A percentile compares a stretch with the other conserved stretches of the same genome.
Evolutionary conservation across 2,888 invertebrate genomes (phyloP).

Genomic region (Keiferia lycopersicella): DNA sequence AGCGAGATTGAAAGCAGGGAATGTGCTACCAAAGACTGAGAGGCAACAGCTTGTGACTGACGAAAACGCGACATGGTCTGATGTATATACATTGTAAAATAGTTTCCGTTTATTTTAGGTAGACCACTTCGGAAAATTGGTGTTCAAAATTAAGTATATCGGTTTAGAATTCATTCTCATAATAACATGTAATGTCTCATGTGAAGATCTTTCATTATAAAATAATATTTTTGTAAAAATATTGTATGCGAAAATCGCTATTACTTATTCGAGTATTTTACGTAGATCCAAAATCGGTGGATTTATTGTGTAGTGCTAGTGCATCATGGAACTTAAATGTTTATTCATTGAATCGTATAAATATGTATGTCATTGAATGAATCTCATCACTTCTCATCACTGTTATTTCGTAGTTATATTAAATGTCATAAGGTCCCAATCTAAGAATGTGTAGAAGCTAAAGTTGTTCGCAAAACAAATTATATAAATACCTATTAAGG

Average conservation of each 20-base stretch:
- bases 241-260: constrained; percentile 41
- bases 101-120: constrained; percentile 42
- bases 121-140: constrained; percentile 47
- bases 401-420: constrained; percentile 31
- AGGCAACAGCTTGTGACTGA: constrained; percentile 75
- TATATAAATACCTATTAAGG: neutral
- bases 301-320: constrained; percentile 14
- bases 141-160: constrained; percentile 59
- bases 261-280: constrained; percentile 22
- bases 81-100: constrained; percentile 58
- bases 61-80: constrained; percentile 58
- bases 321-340: neutral
- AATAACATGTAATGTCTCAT: constrained; percentile 35
- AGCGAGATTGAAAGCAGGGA: constrained; percentile 42
- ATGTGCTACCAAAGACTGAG: constrained; percentile 68
- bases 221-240: constrained; percentile 78
- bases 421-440: constrained; percentile 56
- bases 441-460: constrained; percentile 55
- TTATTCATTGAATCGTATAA: constrained; percentile 26
- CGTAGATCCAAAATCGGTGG: constrained; percentile 16
- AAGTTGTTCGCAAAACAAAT: constrained; percentile 9
- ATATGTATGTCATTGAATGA: constrained; percentile 33
- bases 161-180: constrained; percentile 28
- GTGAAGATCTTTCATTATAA: constrained; percentile 52
- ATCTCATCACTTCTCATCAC: constrained; percentile 36